Evolutionary conservation across 2,113 vertebrate genomes (phyloP).

Genomic region (Zootoca vivipara): DNA sequence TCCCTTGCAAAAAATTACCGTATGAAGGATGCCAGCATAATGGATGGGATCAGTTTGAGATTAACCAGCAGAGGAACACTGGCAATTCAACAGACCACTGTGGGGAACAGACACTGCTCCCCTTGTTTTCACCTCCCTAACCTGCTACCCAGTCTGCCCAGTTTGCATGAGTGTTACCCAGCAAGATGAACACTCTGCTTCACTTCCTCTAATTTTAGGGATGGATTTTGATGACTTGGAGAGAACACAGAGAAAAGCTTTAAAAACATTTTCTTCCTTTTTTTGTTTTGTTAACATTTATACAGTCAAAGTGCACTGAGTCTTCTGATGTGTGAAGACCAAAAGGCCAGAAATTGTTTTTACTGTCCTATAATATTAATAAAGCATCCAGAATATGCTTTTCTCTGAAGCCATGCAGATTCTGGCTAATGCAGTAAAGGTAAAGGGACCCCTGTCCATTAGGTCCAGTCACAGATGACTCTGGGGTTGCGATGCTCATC

Average conservation of each 20-base stretch:
- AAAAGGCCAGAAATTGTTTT: background rate
- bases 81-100: background rate
- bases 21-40: background rate
- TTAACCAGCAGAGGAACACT: background rate
- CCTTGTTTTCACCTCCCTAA: too few species aligned
- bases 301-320: too few species aligned
- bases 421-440: background rate
- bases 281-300: background rate
- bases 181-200: too few species aligned
- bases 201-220: background rate
- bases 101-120: background rate
- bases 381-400: background rate
- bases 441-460: too few species aligned
- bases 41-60: background rate
- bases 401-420: background rate
- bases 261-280: background rate
- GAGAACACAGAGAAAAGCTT: background rate
- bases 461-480: too few species aligned
- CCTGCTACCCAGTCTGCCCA: background rate
- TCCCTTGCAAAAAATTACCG: background rate
- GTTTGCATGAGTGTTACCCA: background rate
- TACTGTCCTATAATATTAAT: background rate
- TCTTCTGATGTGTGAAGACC: background rate
- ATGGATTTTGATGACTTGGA: background rate
- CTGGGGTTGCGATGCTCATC: too few species aligned